A percentile compares a stretch with the other conserved stretches of the same genome.
phyloP scores from a whole-genome alignment of 2,888 invertebrate genomes.

The Panorpa germanica region DNA sequence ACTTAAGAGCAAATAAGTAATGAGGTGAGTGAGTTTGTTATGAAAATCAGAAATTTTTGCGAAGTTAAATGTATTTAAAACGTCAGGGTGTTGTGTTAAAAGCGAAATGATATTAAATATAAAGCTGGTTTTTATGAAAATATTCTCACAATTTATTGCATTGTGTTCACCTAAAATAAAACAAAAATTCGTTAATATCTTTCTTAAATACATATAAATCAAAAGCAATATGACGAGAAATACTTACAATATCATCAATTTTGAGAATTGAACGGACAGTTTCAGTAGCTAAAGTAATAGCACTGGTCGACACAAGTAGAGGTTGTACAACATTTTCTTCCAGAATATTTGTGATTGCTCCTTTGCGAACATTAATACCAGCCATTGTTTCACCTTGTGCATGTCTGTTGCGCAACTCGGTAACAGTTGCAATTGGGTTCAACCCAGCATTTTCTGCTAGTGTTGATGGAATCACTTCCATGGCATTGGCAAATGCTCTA shows the following conservation, averaged over 20 bases:
- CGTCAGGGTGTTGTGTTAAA: too few species aligned
- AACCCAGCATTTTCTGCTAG: slow-evolving; percentile 76
- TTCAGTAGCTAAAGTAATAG: slow-evolving; percentile 87
- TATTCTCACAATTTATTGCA: slow-evolving; percentile 27
- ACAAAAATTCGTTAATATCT: slow-evolving; percentile 9
- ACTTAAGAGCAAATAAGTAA: too few species aligned
- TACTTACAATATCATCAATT: slow-evolving; percentile 94
- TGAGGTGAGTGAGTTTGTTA: too few species aligned
- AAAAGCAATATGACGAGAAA: slow-evolving; percentile 4
- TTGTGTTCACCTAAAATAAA: slow-evolving; percentile 32
- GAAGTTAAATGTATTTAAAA: too few species aligned
- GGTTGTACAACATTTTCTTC: slow-evolving; percentile 97
- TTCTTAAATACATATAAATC: slow-evolving; percentile 1
- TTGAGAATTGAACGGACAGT: slow-evolving; percentile 95
- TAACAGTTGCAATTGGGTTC: slow-evolving; percentile 89
- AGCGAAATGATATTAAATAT: too few species aligned
- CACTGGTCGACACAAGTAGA: slow-evolving; percentile 82
- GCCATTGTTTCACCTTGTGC: slow-evolving; percentile 69
- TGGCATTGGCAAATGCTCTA: slow-evolving; percentile 85
- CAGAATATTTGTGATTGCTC: slow-evolving; percentile 88
- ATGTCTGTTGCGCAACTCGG: slow-evolving; percentile 87
- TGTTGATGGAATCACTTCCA: slow-evolving; percentile 86
- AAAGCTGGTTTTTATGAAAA: slow-evolving; percentile 9
- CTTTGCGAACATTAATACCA: slow-evolving; percentile 93
- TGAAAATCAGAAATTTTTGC: too few species aligned